These are phyloP conservation scores for Nycticorax nycticorax DNA, from an alignment of 2,113 vertebrate genomes.

Conservation along the genomic window DNA sequence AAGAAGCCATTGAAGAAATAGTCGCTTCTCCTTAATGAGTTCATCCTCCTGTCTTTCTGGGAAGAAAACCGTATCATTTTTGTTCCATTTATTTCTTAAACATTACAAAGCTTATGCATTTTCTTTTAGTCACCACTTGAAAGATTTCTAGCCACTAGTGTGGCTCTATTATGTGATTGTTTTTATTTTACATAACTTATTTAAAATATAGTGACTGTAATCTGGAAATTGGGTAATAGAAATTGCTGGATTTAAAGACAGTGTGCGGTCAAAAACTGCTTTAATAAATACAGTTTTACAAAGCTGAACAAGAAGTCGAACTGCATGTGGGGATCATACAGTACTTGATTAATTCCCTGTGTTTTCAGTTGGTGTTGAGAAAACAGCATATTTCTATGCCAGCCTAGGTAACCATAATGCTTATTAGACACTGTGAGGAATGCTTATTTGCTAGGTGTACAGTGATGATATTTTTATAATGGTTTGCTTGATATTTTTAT, in stretches of 20 bases:
- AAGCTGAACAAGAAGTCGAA: not conserved
- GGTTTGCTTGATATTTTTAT: not conserved
- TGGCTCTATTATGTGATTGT: not conserved
- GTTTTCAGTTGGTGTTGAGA: not conserved
- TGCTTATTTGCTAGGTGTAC: not conserved
- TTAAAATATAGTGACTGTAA: not conserved
- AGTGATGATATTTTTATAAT: not conserved
- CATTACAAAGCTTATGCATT: not conserved
- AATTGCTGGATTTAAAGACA: not conserved
- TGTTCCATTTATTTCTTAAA: constrained; percentile 25
- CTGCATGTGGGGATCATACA: not conserved
- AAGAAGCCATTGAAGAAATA: not conserved
- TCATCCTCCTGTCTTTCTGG: not conserved
- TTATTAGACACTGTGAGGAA: not conserved
- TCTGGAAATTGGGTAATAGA: not conserved
- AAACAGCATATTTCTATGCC: not conserved
- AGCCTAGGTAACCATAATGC: not conserved
- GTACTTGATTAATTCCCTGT: not conserved
- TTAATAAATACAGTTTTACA: not conserved
- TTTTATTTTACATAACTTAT: not conserved
- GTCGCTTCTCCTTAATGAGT: not conserved
- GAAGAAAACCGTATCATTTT: not conserved
- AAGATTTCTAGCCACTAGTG: not conserved
- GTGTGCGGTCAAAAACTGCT: not conserved
- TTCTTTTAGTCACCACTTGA: not conserved